Evolutionary conservation across 2,888 invertebrate genomes (phyloP).

Genomic region (Eumacrocentrus americanus): DNA sequence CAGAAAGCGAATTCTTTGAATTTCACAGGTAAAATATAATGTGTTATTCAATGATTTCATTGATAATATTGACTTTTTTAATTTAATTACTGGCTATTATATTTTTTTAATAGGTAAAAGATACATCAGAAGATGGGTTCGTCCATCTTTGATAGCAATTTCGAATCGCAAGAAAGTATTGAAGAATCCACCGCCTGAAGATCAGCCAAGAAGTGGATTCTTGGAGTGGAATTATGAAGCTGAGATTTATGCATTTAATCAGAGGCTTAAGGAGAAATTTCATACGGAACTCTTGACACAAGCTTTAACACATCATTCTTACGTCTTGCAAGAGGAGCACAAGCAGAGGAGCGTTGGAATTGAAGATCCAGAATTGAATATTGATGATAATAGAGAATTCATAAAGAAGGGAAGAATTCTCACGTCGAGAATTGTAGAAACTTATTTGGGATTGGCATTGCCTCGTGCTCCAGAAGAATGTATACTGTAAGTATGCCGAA

Average conservation of each 20-base stretch:
- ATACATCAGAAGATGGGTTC: conserved; percentile 69
- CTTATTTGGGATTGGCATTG: conserved; percentile 72
- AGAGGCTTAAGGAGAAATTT: conserved; percentile 84
- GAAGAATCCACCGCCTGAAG: conserved; percentile 27
- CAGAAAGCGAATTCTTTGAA: conserved; percentile 34
- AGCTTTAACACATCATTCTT: conserved; percentile 83
- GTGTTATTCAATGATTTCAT: no score
- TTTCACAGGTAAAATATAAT: conserved; percentile 44
- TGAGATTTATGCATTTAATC: conserved; percentile 87
- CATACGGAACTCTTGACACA: conserved; percentile 71
- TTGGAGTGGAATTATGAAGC: conserved; percentile 89
- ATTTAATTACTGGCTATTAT: background rate
- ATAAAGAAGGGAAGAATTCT: conserved; percentile 72
- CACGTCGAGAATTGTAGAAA: conserved; percentile 69
- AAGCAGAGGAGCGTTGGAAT: conserved; percentile 76
- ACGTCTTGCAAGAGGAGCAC: conserved; percentile 73
- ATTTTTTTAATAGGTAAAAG: conserved; percentile 52
- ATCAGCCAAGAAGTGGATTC: conserved; percentile 67
- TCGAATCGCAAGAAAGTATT: conserved; percentile 65
- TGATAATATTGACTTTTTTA: no score
- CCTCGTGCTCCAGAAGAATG: conserved; percentile 80
- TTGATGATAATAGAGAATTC: conserved; percentile 74
- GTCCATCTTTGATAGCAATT: conserved; percentile 72
- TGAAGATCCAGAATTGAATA: conserved; percentile 64
- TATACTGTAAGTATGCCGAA: conserved; percentile 62